Conservation (phyloP, 2,113 vertebrate species). For the Anoplopoma fimbria region DNA sequence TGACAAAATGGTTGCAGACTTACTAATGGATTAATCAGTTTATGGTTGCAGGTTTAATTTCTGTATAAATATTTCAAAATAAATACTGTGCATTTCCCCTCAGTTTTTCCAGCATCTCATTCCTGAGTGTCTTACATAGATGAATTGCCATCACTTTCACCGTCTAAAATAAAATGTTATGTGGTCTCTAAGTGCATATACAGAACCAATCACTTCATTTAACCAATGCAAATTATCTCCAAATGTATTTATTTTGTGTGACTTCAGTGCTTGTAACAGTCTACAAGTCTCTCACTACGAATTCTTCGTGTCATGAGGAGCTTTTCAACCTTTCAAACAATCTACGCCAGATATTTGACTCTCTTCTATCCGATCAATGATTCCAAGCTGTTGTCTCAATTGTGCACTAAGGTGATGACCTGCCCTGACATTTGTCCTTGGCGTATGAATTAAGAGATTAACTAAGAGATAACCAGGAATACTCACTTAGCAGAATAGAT, state of each 20-base stretch:
- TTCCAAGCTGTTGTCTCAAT: slow-evolving; percentile 35
- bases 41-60: background rate
- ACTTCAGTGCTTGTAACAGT: background rate
- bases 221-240: background rate
- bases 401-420: slow-evolving; percentile 26
- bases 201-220: background rate
- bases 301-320: background rate
- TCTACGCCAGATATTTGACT: slow-evolving; percentile 26
- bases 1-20: background rate
- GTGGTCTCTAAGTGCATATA: background rate
- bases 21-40: background rate
- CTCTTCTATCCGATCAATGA: slow-evolving; percentile 43
- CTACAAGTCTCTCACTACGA: too few relatives aligned
- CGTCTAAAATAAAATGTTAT: background rate
- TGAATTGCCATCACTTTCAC: background rate
- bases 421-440: slow-evolving; percentile 59
- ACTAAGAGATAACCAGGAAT: background rate
- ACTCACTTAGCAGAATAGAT: background rate
- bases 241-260: background rate
- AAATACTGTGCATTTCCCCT: background rate
- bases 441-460: slow-evolving; percentile 65
- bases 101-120: background rate
- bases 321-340: slow-evolving; percentile 14
- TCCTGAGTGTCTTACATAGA: too few relatives aligned
- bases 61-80: background rate